Evolutionary conservation across 2,888 invertebrate species (phyloP), one percentile per base, ranked within the genome.

Genomic region (Pristionchus arcanus): DNA sequence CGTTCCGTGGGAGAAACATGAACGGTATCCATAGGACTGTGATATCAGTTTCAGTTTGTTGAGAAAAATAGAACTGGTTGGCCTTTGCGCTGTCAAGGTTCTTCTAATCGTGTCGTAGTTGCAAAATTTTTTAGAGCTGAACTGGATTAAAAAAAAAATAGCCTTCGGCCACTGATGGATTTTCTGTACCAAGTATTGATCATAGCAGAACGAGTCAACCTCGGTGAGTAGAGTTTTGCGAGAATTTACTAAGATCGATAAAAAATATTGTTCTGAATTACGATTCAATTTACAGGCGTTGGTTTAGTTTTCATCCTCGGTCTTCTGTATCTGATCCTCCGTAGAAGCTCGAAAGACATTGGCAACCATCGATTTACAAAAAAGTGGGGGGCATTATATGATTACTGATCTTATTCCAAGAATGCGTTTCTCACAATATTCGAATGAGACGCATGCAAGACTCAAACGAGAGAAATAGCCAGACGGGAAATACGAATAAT

Each of bases 321-420:
- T 34, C 81, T 81, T 28, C 81, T 81, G 2, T 81, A 28, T 42
- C 81, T 81, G 15, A 49, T 81, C 28, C 5, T 81, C 28, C 49
- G 81, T 15, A 13, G 49, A 2, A 16, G 4, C 2, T 81, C 81
- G 2, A 81, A 81, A 28, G 81, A 53, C 25, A 81, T 81, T 21
- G 81, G 81, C n/a, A 53, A 81, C 53, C 53, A 81, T 49, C 81
- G 49, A 16, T 49, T 16, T 42, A n/a, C n/a, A n/a, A n/a, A n/a
- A n/a, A n/a, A n/a, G n/a, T n/a, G n/a, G n/a, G n/a, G n/a, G n/a
- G n/a, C n/a, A n/a, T n/a, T n/a, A n/a, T n/a, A n/a, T n/a, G n/a
- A n/a, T n/a, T n/a, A n/a, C n/a, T n/a, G n/a, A n/a, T n/a, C n/a
- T n/a, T n/a, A n/a, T 55, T 63, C 25, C 2, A 63, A 25, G 25